These are phyloP conservation scores for Lampris incognitus DNA, from an alignment of 2,113 vertebrate species.

Conservation along the genomic window DNA sequence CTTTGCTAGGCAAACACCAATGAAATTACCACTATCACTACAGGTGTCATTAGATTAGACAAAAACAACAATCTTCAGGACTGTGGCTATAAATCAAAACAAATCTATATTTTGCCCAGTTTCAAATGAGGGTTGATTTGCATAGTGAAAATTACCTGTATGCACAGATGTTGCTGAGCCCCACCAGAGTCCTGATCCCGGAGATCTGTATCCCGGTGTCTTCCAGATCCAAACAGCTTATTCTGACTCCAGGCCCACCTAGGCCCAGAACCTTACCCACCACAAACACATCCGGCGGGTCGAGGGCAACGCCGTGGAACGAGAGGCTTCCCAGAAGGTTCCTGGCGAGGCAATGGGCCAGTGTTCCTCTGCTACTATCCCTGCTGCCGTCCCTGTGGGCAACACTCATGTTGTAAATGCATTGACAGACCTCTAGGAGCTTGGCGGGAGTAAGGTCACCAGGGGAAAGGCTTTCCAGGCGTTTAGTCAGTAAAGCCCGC, in stretches of 20 bases:
- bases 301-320: slow-evolving; percentile 84
- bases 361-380: background rate
- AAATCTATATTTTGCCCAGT: too few species aligned
- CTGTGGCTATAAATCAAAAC: too few species aligned
- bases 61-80: too few species aligned
- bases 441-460: slow-evolving; percentile 74
- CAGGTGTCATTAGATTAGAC: too few species aligned
- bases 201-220: slow-evolving; percentile 83
- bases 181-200: slow-evolving; percentile 84
- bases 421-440: slow-evolving; percentile 88
- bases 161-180: slow-evolving; percentile 79
- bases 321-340: slow-evolving; percentile 82
- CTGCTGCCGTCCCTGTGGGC: slow-evolving; percentile 33
- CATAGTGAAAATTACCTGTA: slow-evolving; percentile 84
- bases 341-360: slow-evolving; percentile 77
- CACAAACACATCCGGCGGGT: slow-evolving; percentile 82
- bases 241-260: slow-evolving; percentile 65
- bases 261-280: slow-evolving; percentile 80
- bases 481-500: slow-evolving; percentile 79
- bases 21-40: too few species aligned
- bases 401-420: slow-evolving; percentile 81
- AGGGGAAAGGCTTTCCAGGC: slow-evolving; percentile 80
- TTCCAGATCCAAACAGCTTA: slow-evolving; percentile 86
- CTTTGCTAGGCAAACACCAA: too few species aligned
- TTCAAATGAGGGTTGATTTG: background rate